Conservation (phyloP, 2,113 vertebrate genomes). For the Himantopus leucocephalus region DNA sequence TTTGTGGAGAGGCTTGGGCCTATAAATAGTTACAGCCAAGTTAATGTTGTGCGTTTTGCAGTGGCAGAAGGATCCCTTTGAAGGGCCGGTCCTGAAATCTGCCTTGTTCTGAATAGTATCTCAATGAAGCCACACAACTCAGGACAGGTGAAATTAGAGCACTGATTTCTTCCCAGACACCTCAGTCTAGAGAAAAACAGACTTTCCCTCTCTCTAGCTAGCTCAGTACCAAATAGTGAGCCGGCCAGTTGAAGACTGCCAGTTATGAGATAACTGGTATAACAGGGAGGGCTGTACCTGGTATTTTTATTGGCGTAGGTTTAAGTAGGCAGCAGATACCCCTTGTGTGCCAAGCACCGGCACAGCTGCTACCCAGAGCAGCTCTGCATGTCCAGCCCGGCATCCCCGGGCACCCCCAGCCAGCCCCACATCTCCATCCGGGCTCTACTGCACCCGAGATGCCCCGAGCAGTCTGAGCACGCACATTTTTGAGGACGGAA, state of each 20-base stretch:
- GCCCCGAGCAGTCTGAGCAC: neutral
- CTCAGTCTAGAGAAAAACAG: neutral
- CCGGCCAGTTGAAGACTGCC: neutral
- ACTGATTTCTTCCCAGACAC: fast-evolving
- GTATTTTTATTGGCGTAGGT: neutral
- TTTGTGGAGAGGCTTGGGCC: neutral
- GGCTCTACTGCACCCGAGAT: fast-evolving
- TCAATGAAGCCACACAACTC: neutral
- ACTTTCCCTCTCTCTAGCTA: no score
- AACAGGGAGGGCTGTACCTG: neutral
- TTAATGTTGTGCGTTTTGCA: neutral
- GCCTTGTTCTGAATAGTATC: neutral
- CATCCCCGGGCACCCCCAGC: neutral
- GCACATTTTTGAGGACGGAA: fast-evolving
- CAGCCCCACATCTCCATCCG: neutral
- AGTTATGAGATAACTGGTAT: neutral
- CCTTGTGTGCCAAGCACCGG: neutral
- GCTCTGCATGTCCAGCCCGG: neutral
- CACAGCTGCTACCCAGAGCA: no score
- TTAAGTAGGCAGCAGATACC: neutral
- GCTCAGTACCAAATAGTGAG: fast-evolving
- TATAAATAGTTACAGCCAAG: neutral
- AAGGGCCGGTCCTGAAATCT: neutral
- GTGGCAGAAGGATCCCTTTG: neutral
- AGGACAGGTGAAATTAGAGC: neutral